phyloP scores from a whole-genome alignment of 92 coral and sea anemone species.

The Heteractis magnifica region DNA sequence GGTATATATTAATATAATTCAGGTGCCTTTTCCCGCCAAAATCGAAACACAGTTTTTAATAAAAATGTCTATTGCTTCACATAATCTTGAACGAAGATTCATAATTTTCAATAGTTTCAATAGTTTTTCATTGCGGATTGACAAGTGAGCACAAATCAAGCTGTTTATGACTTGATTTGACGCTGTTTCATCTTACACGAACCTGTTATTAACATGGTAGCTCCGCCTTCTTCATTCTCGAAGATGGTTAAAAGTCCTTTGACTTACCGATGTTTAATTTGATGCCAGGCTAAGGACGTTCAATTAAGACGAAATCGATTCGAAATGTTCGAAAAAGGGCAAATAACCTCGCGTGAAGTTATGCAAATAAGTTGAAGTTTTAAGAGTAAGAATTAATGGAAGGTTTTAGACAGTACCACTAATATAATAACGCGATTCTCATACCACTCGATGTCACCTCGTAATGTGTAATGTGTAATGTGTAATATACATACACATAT shows the following conservation, averaged over 20 bases:
- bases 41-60: background rate
- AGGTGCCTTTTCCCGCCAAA: background rate
- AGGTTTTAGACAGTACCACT: too few species aligned
- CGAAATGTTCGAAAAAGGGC: background rate
- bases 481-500: too few species aligned
- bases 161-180: background rate
- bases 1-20: background rate
- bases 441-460: too few species aligned
- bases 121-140: background rate
- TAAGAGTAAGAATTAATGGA: background rate
- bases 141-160: background rate
- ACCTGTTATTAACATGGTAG: background rate
- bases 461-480: too few species aligned
- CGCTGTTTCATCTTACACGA: background rate
- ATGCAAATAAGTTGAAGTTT: background rate
- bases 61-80: background rate
- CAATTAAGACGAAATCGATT: background rate
- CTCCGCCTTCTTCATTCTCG: background rate
- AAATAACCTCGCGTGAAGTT: background rate
- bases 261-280: background rate
- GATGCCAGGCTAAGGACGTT: background rate
- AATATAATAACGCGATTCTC: too few species aligned
- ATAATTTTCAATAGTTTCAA: too few species aligned
- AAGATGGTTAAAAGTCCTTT: background rate
- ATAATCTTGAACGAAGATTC: background rate